Conservation (phyloP, 2,113 vertebrate species). For the Sigmodon hispidus region DNA sequence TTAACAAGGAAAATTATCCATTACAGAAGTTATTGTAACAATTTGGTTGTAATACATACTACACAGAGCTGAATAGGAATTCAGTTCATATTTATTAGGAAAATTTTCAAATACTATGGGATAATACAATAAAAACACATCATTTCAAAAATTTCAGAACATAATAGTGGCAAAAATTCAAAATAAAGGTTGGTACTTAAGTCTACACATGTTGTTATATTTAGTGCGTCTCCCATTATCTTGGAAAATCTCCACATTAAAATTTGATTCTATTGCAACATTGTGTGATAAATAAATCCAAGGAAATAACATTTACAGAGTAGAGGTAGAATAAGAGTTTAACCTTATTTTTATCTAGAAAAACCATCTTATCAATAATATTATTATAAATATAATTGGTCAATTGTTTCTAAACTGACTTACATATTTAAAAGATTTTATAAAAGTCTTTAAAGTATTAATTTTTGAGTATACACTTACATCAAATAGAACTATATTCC, state of each 20-base stretch:
- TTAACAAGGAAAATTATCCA: background rate
- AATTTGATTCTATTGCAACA: background rate
- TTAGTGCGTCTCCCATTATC: background rate
- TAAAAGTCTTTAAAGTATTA: background rate
- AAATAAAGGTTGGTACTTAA: background rate
- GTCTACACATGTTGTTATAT: background rate
- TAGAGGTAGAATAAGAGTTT: background rate
- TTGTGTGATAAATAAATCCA: background rate
- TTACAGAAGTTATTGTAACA: background rate
- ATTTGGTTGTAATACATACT: background rate
- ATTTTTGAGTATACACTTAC: background rate
- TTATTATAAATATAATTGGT: background rate
- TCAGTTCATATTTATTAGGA: background rate
- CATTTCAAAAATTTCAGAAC: background rate
- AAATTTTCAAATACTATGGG: background rate
- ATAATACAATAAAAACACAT: background rate
- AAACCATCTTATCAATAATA: background rate
- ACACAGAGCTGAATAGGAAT: background rate
- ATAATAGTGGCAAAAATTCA: background rate
- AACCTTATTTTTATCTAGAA: conserved; percentile 6
- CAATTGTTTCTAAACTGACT: background rate
- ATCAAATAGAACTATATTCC: background rate
- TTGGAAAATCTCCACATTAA: background rate
- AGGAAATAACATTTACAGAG: background rate
- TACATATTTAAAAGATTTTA: too few relatives aligned